Base-by-base conservation (phyloP, 1,140 invertebrate genomes). In the Conus betulinus region DNA sequence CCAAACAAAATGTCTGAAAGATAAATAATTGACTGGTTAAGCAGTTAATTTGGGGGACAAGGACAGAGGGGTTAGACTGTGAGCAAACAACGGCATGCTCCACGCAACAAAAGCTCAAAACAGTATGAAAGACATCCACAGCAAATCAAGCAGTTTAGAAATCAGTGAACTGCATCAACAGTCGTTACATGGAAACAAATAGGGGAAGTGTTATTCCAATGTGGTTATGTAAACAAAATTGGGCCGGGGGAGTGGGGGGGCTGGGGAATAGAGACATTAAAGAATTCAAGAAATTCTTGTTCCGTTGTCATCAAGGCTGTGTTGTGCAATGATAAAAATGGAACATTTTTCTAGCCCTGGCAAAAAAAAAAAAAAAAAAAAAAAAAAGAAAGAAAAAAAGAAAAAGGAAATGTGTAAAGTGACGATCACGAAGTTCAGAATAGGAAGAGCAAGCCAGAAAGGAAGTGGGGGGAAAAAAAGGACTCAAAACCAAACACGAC, bases 401-500 rank as follows among this genome's bases (percentile, higher is more conserved):
- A n/a, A n/a, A 63, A 63, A 11, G 17, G 39, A 39, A 39, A 71
- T 23, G 2, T 11, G 20, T 0, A 20, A 71, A 60, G 57, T n/a
- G 23, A 71, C 67, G 20, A 71, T 71, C 67, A 71, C 67, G 25
- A 51, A 20, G 52, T 53, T 8, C 79, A 81, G 39, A 55, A 81
- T 13, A 53, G 17, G 51, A 51, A 81, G 51, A 53, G 53, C 79
- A 51, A 71, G 67, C 67, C 11, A 71, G 67, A 71, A 71, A 20
- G 67, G 8, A 51, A 81, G 23, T 53, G 25, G 79, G 53, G 10
- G 27, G n/a, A n/a, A 51, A 51, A 51, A 53, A 84, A 88, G 55
- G 67, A 84, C 57, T 67, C 79, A 84, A 88, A 88, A 83, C 67
- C 63, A 83, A 88, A 88, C 57, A 84, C 67, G 23, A 71, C 60